Evolutionary conservation across 92 coral and sea anemone species (phyloP).

Genomic region (Zoanthus sansibaricus): DNA sequence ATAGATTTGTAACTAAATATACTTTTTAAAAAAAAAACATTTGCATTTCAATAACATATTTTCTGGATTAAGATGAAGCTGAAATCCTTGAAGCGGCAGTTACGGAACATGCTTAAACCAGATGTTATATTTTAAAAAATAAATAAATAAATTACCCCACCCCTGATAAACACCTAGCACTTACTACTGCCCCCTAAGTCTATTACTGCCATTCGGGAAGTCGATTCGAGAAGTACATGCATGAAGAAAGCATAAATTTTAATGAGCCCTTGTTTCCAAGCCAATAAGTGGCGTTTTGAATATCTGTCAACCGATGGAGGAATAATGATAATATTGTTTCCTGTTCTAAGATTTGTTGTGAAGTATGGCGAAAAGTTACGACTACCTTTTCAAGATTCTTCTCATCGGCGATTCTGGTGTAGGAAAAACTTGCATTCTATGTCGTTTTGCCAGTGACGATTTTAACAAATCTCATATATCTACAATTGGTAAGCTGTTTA

Average conservation of each 20-base stretch:
- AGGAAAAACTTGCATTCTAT: constrained; percentile 96
- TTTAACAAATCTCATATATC: constrained; percentile 97
- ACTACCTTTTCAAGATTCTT: constrained; percentile 91
- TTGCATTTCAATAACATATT: no score
- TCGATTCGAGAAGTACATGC: not conserved
- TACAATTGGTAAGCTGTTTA: constrained; percentile 86
- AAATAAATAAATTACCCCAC: not conserved
- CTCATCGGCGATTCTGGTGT: constrained; percentile 98
- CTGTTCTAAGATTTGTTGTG: constrained; percentile 8
- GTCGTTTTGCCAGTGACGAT: constrained; percentile 97
- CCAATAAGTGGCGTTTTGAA: constrained; percentile 47
- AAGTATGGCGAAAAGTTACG: constrained; percentile 95
- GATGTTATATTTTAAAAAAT: not conserved
- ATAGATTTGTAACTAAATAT: not conserved
- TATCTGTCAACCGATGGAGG: constrained; percentile 38
- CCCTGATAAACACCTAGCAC: not conserved
- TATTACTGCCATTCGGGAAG: not conserved
- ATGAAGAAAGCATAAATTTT: constrained; percentile 9
- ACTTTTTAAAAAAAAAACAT: no score
- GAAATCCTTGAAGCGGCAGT: no score
- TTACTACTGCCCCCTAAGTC: not conserved
- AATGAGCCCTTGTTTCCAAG: constrained; percentile 46
- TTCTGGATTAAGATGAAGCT: no score
- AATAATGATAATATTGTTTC: constrained; percentile 30
- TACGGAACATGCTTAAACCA: not conserved